Percentiles rank a stretch among this genome's conserved stretches.
phyloP scores from a whole-genome alignment of 1,140 invertebrate genomes.

The Bursaphelenchus mucronatus region DNA sequence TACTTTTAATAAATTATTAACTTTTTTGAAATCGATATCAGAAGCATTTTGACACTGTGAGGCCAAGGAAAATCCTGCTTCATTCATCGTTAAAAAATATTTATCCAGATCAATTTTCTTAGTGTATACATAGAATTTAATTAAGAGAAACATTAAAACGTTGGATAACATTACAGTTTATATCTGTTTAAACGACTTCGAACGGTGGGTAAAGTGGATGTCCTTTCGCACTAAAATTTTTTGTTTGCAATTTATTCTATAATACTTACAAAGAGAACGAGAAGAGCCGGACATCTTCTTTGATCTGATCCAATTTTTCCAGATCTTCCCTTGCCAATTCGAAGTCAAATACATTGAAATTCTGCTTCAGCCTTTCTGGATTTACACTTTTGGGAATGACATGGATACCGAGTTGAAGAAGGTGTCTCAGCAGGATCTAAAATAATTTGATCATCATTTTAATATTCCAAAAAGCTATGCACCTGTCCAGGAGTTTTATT shows the following conservation, averaged over 20 bases:
- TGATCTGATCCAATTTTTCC: conserved; percentile 28
- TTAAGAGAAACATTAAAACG: no score
- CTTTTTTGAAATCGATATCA: neutral
- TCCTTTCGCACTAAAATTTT: conserved; percentile 14
- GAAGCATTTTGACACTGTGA: no score
- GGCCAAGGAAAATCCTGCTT: no score
- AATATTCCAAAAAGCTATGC: neutral
- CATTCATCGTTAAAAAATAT: no score
- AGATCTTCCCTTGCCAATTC: conserved; percentile 32
- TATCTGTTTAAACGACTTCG: neutral
- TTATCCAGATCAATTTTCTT: no score
- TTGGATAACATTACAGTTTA: no score
- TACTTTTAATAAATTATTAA: conserved; percentile 7
- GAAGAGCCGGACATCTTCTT: conserved; percentile 21
- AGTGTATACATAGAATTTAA: no score
- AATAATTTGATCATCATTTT: neutral
- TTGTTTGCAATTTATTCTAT: conserved; percentile 1
- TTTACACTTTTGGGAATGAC: conserved; percentile 73
- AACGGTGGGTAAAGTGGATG: conserved; percentile 15
- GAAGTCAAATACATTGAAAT: conserved; percentile 51
- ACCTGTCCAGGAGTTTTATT: conserved; percentile 69
- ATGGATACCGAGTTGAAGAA: conserved; percentile 59
- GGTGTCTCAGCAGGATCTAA: conserved; percentile 65
- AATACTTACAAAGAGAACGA: conserved; percentile 26
- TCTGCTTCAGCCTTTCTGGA: conserved; percentile 58